Conservation (phyloP, 2,888 invertebrate genomes). For the Autographa gamma region DNA sequence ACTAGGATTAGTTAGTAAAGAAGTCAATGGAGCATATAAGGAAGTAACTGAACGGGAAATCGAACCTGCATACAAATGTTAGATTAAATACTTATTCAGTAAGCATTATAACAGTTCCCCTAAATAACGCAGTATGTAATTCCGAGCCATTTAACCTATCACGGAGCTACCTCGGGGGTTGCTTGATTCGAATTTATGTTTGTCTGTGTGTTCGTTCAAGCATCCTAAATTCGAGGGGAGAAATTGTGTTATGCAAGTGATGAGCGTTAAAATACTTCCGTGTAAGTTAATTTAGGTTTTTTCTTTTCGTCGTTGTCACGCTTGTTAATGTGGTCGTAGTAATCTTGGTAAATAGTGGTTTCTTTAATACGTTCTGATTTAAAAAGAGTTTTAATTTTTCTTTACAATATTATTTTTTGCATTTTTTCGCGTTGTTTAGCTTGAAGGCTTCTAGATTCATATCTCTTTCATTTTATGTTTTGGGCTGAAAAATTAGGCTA, state of each 20-base stretch:
- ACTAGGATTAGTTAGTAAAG: neutral
- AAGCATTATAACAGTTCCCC: conserved; percentile 39
- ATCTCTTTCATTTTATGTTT: too few species aligned
- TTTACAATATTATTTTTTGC: too few species aligned
- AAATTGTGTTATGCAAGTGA: conserved; percentile 10
- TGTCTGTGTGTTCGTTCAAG: conserved; percentile 43
- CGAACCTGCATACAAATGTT: neutral
- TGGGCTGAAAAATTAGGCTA: too few species aligned
- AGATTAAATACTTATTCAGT: conserved; percentile 7
- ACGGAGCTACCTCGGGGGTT: conserved; percentile 28
- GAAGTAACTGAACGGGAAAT: neutral
- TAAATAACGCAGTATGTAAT: conserved; percentile 53
- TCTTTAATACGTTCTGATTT: neutral
- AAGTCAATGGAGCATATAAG: neutral
- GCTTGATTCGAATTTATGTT: conserved; percentile 54
- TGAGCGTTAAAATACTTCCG: neutral
- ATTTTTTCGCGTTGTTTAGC: too few species aligned
- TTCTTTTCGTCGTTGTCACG: neutral
- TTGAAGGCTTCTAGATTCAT: too few species aligned
- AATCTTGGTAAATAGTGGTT: neutral
- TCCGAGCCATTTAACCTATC: conserved; percentile 56
- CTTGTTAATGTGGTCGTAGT: neutral
- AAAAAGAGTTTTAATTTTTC: too few species aligned
- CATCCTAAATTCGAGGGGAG: conserved; percentile 21
- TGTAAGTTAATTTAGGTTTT: neutral